Evolutionary conservation across 2,113 vertebrate genomes (phyloP), one percentile per base, ranked within the genome.

Genomic region (Mandrillus leucophaeus): DNA sequence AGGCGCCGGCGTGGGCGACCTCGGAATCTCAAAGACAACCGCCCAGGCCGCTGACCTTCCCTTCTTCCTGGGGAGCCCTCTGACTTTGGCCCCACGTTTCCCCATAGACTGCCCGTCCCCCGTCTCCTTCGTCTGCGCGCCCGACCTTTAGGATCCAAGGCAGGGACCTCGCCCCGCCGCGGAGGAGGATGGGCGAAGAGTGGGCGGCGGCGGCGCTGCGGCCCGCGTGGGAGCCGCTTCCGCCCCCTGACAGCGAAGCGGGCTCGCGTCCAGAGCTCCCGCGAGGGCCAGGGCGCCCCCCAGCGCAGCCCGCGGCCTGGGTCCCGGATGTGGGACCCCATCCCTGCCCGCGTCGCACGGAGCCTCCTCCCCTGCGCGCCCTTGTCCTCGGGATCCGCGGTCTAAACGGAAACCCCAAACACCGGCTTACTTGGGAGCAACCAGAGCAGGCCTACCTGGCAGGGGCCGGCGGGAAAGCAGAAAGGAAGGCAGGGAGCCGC

Each of bases 61-160:
- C 73, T 32, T 38, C 78, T 32, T 30, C 25, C 1, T 0, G 0
- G 0, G 64, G 10, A 45, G 48, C 50, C 61, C 70, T 10, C 70
- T 17, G 27, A 2, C 48, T 30, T 13, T 3, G 40, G n/a, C 20
- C 72, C 64, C 38, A 10, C 66, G 22, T 50, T 35, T 48, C 30
- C 80, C 4, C 48, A 25, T 25, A 55, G 17, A 18, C 48, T 22
- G 25, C 38, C 30, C 4, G 35, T 25, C 40, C 22, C 17, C 5
- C 0, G 20, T 23, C 3, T 2, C 17, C 16, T n/a, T 48, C 3
- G 32, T 72, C n/a, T 13, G 25, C 14, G 25, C 1, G 30, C 27
- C 14, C 8, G 2, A 22, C n/a, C 22, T 27, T 6, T 6, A 1
- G 85, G 11, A 25, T 70, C 35, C 18, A 18, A 23, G 22, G 30